phyloP scores from a whole-genome alignment of 92 coral and sea anemone species.

The Porites divaricata region DNA sequence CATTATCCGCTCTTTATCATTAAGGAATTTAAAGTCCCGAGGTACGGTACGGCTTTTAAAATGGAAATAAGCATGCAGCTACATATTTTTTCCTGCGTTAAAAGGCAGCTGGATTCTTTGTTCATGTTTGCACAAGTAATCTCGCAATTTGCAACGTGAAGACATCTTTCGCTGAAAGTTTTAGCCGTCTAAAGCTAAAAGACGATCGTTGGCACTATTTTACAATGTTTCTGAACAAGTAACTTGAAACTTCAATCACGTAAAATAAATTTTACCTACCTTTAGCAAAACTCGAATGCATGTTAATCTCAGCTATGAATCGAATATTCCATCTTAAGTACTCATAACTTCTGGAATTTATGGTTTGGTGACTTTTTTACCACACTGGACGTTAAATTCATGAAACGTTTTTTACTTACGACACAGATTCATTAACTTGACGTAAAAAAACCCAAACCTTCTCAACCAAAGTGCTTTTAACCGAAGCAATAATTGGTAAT shows the following conservation, averaged over 20 bases:
- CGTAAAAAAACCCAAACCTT: not conserved
- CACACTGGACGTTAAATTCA: too few species aligned
- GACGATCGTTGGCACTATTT: too few species aligned
- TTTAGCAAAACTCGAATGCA: conserved; percentile 11
- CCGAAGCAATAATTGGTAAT: not conserved
- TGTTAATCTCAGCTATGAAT: not conserved
- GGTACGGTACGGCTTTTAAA: too few species aligned
- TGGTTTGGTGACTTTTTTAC: not conserved
- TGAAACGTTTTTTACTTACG: too few species aligned
- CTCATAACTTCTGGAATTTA: not conserved
- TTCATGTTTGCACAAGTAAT: conserved; percentile 21
- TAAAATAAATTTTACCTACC: conserved; percentile 10
- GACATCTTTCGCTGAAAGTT: not conserved
- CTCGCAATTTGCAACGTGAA: not conserved
- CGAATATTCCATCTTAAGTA: not conserved
- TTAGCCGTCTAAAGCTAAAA: not conserved
- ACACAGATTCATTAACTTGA: too few species aligned
- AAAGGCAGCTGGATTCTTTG: conserved; percentile 36
- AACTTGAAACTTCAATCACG: not conserved
- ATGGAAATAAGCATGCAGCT: not conserved
- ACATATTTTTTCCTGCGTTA: not conserved
- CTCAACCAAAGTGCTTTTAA: not conserved
- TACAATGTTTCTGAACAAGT: not conserved
- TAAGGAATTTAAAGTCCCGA: not conserved
- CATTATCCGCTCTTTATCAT: conserved; percentile 28